Evolutionary conservation across 2,888 invertebrate species (phyloP).

Genomic region (Tuberolachnus salignus): DNA sequence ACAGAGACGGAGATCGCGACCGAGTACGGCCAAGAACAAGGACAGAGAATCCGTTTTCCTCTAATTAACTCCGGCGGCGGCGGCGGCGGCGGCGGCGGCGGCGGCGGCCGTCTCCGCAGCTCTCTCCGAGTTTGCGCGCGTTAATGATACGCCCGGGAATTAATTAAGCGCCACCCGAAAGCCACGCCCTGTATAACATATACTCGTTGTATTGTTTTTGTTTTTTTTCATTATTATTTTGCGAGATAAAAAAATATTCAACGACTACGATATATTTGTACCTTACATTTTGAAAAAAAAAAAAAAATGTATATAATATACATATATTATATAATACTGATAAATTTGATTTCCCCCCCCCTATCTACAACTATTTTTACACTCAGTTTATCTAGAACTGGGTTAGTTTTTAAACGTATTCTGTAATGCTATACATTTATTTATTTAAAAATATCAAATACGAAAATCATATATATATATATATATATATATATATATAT

Average conservation of each 20-base stretch:
- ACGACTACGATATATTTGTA: background rate
- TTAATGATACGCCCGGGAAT: slow-evolving; percentile 54
- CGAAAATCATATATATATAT: too few species aligned
- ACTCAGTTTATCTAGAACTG: too few species aligned
- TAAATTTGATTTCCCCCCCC: too few species aligned
- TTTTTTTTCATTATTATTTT: slow-evolving; percentile 10
- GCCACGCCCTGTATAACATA: slow-evolving; percentile 29
- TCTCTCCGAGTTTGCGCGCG: slow-evolving; percentile 47
- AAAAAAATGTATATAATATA: too few species aligned
- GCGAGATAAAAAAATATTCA: background rate
- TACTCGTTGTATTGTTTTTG: background rate
- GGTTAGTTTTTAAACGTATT: too few species aligned
- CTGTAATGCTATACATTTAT: too few species aligned
- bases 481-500: too few species aligned
- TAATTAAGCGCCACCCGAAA: slow-evolving; percentile 55
- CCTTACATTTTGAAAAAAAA: too few species aligned
- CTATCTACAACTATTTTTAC: too few species aligned
- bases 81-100: slow-evolving; percentile 14
- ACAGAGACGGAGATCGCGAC: background rate
- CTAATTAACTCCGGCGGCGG: slow-evolving; percentile 52
- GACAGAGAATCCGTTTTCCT: slow-evolving; percentile 43
- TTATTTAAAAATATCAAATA: too few species aligned
- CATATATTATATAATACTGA: too few species aligned
- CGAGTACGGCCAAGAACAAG: background rate
- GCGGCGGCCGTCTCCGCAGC: background rate